Evolutionary conservation across 2,113 vertebrate species (phyloP).

Genomic region (Meleagris gallopavo): DNA sequence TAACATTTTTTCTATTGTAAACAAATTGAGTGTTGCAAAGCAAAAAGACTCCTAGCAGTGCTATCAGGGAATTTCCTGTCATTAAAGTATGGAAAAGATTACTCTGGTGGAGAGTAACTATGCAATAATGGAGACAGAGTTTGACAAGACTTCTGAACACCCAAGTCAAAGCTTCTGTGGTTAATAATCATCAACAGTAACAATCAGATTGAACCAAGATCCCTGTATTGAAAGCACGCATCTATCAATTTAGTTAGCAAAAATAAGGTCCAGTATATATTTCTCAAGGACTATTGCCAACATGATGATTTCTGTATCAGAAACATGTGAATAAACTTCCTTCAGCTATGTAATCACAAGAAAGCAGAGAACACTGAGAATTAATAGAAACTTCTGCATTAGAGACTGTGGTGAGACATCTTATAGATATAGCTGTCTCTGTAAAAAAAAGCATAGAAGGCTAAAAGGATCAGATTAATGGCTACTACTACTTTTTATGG

Average conservation of each 20-base stretch:
- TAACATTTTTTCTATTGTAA: not conserved
- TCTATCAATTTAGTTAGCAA: not conserved
- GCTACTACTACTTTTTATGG: not conserved
- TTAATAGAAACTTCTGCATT: not conserved
- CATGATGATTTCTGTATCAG: not conserved
- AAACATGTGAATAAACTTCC: not conserved
- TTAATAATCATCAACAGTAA: not conserved
- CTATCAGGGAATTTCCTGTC: not conserved
- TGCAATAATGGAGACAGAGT: not conserved
- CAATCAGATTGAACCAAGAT: not conserved
- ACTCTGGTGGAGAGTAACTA: not conserved
- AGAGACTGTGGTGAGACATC: not conserved
- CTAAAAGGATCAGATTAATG: not conserved
- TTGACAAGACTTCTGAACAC: conserved; percentile 1
- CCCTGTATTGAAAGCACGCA: not conserved
- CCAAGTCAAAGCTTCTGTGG: not conserved
- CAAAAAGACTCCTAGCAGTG: not conserved
- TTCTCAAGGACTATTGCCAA: not conserved
- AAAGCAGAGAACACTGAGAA: not conserved
- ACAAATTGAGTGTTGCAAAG: not conserved
- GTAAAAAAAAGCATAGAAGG: not conserved
- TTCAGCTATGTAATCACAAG: not conserved
- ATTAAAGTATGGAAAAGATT: not conserved
- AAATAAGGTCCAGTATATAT: not conserved
- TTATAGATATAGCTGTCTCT: not conserved